A percentile compares a stretch with the other conserved stretches of the same genome.
These are phyloP conservation scores for Ceyx erithaca DNA, from an alignment of 2,797 vertebrate genomes.

Conservation along the genomic window DNA sequence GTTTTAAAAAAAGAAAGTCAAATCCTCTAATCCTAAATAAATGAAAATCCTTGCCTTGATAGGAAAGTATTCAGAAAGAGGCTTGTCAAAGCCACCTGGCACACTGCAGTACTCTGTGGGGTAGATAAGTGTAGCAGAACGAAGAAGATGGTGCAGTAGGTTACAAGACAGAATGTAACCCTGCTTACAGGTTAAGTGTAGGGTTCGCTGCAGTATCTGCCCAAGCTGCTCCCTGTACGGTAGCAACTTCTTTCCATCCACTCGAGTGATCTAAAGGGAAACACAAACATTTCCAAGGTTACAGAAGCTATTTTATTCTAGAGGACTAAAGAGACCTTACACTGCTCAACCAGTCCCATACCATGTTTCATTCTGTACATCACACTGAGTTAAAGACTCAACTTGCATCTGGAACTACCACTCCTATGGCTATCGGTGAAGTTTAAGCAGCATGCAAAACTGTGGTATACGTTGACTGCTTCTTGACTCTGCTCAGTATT, in stretches of 20 bases:
- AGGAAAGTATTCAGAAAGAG: conserved; percentile 90
- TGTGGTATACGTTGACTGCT: not conserved
- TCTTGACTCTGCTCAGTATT: not conserved
- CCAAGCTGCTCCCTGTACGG: conserved; percentile 90
- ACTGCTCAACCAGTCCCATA: not conserved
- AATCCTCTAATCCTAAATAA: conserved; percentile 73
- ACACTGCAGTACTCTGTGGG: conserved; percentile 98
- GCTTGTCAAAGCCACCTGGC: conserved; percentile 91
- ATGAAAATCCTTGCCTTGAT: conserved; percentile 90
- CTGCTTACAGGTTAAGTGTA: conserved; percentile 95
- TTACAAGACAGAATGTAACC: conserved; percentile 96
- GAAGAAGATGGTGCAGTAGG: conserved; percentile 94
- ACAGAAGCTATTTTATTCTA: not conserved
- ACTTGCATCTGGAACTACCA: not conserved
- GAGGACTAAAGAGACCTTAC: not conserved
- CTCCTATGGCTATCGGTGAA: not conserved
- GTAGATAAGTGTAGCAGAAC: conserved; percentile 92
- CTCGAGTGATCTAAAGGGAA: conserved; percentile 88
- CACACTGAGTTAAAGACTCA: not conserved
- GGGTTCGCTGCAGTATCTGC: conserved; percentile 91
- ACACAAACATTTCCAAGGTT: not conserved
- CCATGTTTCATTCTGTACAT: not conserved
- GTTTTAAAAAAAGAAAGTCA: not conserved
- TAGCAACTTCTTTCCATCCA: conserved; percentile 93
- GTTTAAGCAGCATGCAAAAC: not conserved